Conservation (phyloP, 2,113 vertebrate species). For the Mesembrinibis cayennensis region DNA sequence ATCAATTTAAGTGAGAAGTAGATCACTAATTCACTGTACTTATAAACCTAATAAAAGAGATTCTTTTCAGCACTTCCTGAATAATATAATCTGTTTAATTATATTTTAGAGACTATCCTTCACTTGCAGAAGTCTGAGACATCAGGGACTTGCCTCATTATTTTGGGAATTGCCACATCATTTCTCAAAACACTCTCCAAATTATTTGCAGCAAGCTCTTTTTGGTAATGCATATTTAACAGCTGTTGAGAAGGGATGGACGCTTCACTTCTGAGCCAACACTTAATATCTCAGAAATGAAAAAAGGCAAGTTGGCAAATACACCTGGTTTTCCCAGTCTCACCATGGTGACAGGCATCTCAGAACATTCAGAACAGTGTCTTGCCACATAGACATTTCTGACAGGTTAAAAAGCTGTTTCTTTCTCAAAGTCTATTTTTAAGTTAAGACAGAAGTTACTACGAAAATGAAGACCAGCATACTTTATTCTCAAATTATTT, state of each 20-base stretch:
- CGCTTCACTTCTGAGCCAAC: not conserved
- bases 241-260: not conserved
- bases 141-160: not conserved
- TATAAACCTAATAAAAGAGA: not conserved
- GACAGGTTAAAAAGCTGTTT: conserved; percentile 15
- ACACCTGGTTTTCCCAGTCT: not conserved
- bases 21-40: not conserved
- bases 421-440: not conserved
- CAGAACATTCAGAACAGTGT: not conserved
- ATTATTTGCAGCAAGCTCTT: not conserved
- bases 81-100: not conserved
- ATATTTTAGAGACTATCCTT: not conserved
- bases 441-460: not conserved
- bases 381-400: not conserved
- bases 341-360: not conserved
- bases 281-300: not conserved
- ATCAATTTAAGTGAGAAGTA: not conserved
- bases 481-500: conserved; percentile 37
- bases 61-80: not conserved
- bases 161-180: not conserved
- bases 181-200: not conserved
- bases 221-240: not conserved
- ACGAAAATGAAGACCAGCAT: not conserved
- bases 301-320: not conserved
- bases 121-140: not conserved